These are phyloP conservation scores for Drosophila lacteicornis DNA, from an alignment of 1,140 invertebrate genomes.

Conservation along the genomic window DNA sequence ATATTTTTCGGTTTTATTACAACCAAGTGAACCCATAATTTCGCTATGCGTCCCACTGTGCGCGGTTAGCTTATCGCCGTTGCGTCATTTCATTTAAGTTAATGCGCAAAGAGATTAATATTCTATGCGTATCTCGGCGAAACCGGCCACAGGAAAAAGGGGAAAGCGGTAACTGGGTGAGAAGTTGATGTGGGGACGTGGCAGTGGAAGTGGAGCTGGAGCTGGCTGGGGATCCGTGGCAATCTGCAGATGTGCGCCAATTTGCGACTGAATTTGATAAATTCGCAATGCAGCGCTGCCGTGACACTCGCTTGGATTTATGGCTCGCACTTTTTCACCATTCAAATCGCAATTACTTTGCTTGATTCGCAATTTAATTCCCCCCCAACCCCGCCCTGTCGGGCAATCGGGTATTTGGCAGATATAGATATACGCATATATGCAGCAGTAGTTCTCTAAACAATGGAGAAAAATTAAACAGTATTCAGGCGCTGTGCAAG, in stretches of 20 bases:
- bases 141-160: constrained; percentile 42
- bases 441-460: constrained; percentile 64
- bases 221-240: constrained; percentile 27
- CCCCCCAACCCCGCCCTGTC: neutral
- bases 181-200: constrained; percentile 21
- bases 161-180: constrained; percentile 36
- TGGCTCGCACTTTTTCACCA: constrained; percentile 79
- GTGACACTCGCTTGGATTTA: constrained; percentile 79
- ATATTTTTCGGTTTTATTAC: neutral
- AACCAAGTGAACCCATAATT: neutral
- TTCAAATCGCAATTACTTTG: constrained; percentile 83
- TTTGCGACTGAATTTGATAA: constrained; percentile 82
- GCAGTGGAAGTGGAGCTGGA: neutral
- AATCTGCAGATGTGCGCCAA: constrained; percentile 83
- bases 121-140: constrained; percentile 75
- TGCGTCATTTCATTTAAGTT: constrained; percentile 76
- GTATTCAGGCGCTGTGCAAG: constrained; percentile 21
- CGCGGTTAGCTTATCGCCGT: constrained; percentile 50
- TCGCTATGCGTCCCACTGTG: constrained; percentile 45
- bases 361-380: constrained; percentile 81
- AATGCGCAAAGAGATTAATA: constrained; percentile 78
- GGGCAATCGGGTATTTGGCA: constrained; percentile 45
- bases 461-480: constrained; percentile 66
- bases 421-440: constrained; percentile 42
- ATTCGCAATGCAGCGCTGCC: constrained; percentile 75